Evolutionary conservation across 2,113 vertebrate species (phyloP), one percentile per base, ranked within the genome.

Genomic region (Crotalus viridis): DNA sequence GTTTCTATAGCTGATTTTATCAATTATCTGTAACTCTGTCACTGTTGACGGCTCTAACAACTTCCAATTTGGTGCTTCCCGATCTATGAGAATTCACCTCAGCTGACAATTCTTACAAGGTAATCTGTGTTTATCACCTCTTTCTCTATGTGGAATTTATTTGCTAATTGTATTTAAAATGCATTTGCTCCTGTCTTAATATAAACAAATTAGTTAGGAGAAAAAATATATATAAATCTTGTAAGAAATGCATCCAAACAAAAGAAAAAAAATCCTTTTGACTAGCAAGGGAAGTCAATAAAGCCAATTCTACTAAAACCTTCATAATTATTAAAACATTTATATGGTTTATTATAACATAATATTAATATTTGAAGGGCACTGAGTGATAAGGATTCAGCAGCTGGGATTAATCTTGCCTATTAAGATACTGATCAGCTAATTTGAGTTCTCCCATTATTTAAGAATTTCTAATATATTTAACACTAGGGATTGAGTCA

Each of bases 361-460:
- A 43, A 94, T 94, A 95, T 21, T 33, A 94, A 4, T 56, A 88
- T 91, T 92, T 90, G 12, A 43, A 88, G 15, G 85, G 3, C 10
- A 9, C 5, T 94, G 46, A 93, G 13, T 85, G 91, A 9, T 55
- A 17, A 64, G 26, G 1, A 8, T 93, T 93, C 54, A 52, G 3
- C 39, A 64, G 28, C 3, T 86, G 10, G 90, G 87, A 87, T 94
- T 91, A 56, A 89, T 92, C 51, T 95, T 95, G 52, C 51, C 69
- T 52, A 3, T 28, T 85, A 89, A 48, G 6, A 89, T 0, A 6
- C 39, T 46, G 91, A 51, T 94, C 48, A 90, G 57, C 9, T 46
- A 56, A 0, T 92, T 48, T 69, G 81, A 90, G 91, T 95, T 43
- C 54, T 94, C 90, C 48, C 46, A 0, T 91, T 39, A 5, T 89